Percentiles rank a stretch among this genome's conserved stretches.
These are phyloP conservation scores for Amblyteles armatorius DNA, from an alignment of 2,888 invertebrate species.

Conservation along the genomic window DNA sequence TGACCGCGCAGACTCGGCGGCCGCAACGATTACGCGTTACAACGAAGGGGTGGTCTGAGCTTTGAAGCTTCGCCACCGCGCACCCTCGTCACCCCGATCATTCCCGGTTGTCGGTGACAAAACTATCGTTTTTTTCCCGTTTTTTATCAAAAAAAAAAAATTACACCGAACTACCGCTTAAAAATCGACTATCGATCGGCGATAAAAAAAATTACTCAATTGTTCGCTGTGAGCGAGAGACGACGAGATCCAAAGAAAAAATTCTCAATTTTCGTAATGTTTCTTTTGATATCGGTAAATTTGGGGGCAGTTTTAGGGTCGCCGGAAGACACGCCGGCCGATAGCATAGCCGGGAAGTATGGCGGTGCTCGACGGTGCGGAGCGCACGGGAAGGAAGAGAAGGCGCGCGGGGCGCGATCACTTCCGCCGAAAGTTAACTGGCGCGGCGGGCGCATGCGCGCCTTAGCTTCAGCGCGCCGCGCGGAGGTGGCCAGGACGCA, in stretches of 20 bases:
- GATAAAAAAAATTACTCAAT: background rate
- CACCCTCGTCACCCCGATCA: constrained; percentile 39
- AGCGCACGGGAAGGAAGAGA: background rate
- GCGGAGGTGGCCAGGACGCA: background rate
- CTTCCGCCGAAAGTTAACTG: constrained; percentile 61
- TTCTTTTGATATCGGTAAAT: background rate
- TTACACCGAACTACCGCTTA: background rate
- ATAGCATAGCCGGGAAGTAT: too few species aligned
- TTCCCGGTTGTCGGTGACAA: background rate
- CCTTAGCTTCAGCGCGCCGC: background rate
- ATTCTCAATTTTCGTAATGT: background rate
- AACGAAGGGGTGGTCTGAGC: constrained; percentile 24
- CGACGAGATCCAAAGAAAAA: too few species aligned
- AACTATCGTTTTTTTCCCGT: background rate
- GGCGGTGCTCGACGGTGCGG: background rate
- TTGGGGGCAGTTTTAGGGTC: background rate
- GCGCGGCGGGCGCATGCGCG: constrained; percentile 51
- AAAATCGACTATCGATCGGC: background rate
- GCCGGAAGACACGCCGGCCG: too few species aligned
- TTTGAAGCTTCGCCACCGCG: constrained; percentile 52
- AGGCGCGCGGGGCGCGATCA: constrained; percentile 48
- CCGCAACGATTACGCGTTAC: constrained; percentile 53
- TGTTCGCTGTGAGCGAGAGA: background rate
- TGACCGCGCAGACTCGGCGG: constrained; percentile 48
- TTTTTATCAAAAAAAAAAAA: background rate